Evolutionary conservation across 2,888 invertebrate genomes (phyloP), one percentile per base, ranked within the genome.

Genomic region (Philonicus albiceps): DNA sequence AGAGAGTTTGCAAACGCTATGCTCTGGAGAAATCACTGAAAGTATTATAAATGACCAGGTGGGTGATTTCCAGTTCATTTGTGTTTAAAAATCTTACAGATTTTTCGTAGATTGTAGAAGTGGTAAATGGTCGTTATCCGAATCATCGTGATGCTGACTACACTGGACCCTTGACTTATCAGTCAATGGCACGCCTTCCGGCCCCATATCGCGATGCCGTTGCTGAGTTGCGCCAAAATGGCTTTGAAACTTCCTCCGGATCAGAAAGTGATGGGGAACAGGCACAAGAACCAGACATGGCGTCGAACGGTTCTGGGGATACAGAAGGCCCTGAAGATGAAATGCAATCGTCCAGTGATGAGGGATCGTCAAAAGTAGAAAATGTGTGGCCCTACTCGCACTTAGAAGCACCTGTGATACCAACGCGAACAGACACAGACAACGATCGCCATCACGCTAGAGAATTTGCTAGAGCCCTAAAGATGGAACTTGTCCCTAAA

Each of bases 381-480:
- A 92, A 91, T 49, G 91, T 92, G 86, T 92, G 92, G 92, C 92
- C 92, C 1, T 92, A 93, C 83, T 91, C 92, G 0, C 92, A 92
- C 85, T 89, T 92, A 5, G 92, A 92, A 88, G 92, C 92, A 0
- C 92, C 92, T 0, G 90, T 91, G 3, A 90, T 92, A 85, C 92
- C 92, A 19, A 90, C 91, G 1, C 90, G 92, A 6, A 90, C 91
- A 89, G 96, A 97, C 89, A 96, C 96, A 13, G 97, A 97, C 90
- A 94, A 96, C 73, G 98, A 98, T 91, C 93, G 97, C 83, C 96
- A 97, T 90, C 97, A 97, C 91, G 97, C 98, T 0, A 93, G 96
- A 27, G 96, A 96, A 90, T 98, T 97, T 91, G 95, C 96, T 0
- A 95, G 95, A 90, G 96, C 96, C 0, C 91, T 98, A 31, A 95